Evolutionary conservation across 2,797 vertebrate genomes (phyloP), one percentile per base, ranked within the genome.

Genomic region (Jordanella pulchra): DNA sequence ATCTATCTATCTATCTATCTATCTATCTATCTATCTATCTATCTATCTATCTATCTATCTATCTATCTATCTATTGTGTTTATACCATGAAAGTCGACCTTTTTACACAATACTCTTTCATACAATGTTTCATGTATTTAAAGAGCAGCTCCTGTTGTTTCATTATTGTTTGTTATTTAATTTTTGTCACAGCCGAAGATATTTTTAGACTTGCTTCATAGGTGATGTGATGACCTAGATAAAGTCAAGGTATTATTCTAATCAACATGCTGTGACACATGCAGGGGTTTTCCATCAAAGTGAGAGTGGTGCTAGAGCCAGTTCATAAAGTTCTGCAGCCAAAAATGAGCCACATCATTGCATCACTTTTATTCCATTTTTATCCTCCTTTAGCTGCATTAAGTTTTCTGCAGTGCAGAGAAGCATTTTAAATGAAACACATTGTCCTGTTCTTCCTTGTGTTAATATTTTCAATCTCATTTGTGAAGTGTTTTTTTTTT

Each of bases 281-380:
- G 11, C 14, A 61, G 60, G 60, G 60, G 23, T 25, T 63, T 63
- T 63, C 60, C 60, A 63, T 44, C 32, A 39, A 39, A 61, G 30
- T 32, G 25, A 15, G 5, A n/a, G 14, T 25, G 60, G 1, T 44
- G 23, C 23, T 17, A 25, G n/a, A 63, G 35, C 35, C 32, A 7
- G 60, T 42, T 63, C 60, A 42, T 42, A 42, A n/a, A 14, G 23
- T 13, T 42, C 5, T 18, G 47, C 4, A 18, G 47, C 47, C 47
- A 48, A 21, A 0, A 42, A 23, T 14, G n/a, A 63, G 23, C n/a
- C 53, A 7, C 50, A 53, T 53, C 51, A 3, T 25, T n/a, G 9
- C n/a, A 3, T 53, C 51, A 48, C 48, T 7, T 51, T 7, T 23
- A n/a, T 11, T 25, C 11, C n/a, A 13, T 13, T n/a, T 53, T 25